phyloP scores from a whole-genome alignment of 2,888 invertebrate genomes.

The Habroteleia sp. region DNA sequence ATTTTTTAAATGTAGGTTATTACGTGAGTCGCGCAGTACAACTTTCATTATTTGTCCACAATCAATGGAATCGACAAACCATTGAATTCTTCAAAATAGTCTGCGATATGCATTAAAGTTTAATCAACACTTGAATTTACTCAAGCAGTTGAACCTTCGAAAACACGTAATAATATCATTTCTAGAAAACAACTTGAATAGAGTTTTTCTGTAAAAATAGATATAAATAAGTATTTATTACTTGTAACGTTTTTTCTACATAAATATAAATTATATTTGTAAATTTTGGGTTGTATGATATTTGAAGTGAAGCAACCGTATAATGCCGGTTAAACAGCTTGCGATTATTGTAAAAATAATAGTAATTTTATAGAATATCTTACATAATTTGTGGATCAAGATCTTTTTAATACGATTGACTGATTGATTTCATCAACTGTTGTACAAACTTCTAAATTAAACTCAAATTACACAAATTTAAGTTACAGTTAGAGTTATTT shows the following conservation, averaged over 20 bases:
- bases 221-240: slow-evolving; percentile 12
- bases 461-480: not conserved
- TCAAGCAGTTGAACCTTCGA: not conserved
- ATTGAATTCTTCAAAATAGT: too few species aligned
- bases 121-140: too few species aligned
- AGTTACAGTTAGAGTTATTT: not conserved
- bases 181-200: slow-evolving; percentile 5
- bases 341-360: slow-evolving; percentile 19
- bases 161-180: not conserved
- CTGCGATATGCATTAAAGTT: not conserved
- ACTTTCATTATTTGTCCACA: too few species aligned
- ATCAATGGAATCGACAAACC: too few species aligned
- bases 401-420: slow-evolving; percentile 11
- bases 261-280: slow-evolving; percentile 4
- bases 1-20: not conserved
- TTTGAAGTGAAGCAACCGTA: slow-evolving; percentile 1
- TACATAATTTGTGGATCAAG: not conserved
- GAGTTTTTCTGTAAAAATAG: slow-evolving; percentile 3
- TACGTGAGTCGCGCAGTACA: too few species aligned
- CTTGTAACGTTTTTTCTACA: slow-evolving; percentile 6
- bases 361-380: slow-evolving; percentile 14
- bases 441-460: not conserved
- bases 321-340: slow-evolving; percentile 2
- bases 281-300: slow-evolving; percentile 15
- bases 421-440: slow-evolving; percentile 7